These are phyloP conservation scores for Psammodynastes pulverulentus DNA, from an alignment of 2,113 vertebrate genomes.

Conservation along the genomic window DNA sequence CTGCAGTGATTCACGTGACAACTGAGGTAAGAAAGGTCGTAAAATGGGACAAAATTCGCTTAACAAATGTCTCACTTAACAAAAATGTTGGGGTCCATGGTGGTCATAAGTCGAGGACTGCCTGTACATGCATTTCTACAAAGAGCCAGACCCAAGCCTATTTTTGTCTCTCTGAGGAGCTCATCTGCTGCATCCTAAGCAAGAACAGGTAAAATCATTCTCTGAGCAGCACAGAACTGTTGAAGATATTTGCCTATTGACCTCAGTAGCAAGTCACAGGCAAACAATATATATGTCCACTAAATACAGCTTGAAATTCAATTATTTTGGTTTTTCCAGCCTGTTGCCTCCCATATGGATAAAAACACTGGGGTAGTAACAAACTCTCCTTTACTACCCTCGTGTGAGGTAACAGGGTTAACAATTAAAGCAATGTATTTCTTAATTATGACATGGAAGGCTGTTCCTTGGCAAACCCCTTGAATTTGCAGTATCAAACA, in stretches of 20 bases:
- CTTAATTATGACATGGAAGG: not conserved
- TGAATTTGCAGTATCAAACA: not conserved
- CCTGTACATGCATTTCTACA: not conserved
- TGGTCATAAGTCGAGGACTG: no score
- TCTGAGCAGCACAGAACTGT: not conserved
- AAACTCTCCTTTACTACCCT: not conserved
- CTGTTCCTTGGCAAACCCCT: not conserved
- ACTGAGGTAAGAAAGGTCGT: no score
- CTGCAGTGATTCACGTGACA: no score
- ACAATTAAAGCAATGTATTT: not conserved
- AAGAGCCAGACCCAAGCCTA: not conserved
- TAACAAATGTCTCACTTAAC: no score
- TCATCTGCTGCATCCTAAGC: not conserved
- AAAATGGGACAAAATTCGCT: no score
- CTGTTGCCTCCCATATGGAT: no score
- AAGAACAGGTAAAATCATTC: not conserved
- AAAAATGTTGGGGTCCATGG: no score
- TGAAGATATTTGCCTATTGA: not conserved
- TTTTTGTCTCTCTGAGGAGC: not conserved
- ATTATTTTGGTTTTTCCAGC: not conserved
- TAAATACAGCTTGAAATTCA: not conserved
- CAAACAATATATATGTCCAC: not conserved
- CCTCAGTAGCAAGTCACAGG: not conserved
- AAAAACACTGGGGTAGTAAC: not conserved
- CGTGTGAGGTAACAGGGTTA: not conserved